A percentile compares a stretch with the other conserved stretches of the same genome.
phyloP scores from a whole-genome alignment of 2,113 vertebrate species.

The Leptobrachium leishanense region DNA sequence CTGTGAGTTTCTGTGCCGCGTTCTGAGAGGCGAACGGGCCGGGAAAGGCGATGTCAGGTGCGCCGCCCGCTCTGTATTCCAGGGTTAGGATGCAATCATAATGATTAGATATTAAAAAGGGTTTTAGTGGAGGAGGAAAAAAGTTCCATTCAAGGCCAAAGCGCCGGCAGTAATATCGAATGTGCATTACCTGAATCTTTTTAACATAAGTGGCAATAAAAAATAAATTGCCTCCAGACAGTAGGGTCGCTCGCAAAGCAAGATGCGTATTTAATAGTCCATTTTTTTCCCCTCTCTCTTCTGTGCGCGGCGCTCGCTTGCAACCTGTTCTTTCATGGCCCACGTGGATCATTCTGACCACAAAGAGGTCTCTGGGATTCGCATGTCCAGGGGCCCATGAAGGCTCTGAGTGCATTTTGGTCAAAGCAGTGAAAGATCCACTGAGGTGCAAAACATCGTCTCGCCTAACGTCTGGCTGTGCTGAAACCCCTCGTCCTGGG shows the following conservation, averaged over 20 bases:
- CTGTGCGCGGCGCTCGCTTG: slow-evolving; percentile 30
- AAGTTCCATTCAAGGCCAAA: slow-evolving; percentile 21
- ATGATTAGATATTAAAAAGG: slow-evolving; percentile 18
- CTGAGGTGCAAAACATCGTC: not conserved
- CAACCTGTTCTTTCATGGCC: slow-evolving; percentile 31
- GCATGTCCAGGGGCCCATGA: slow-evolving; percentile 32
- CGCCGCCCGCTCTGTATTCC: not conserved
- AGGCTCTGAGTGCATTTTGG: not conserved
- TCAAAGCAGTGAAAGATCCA: not conserved
- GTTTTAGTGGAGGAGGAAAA: slow-evolving; percentile 33
- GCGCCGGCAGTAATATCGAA: slow-evolving; percentile 27
- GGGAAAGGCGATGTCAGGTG: no score
- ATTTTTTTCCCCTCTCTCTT: slow-evolving; percentile 24
- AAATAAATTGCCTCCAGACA: slow-evolving; percentile 48
- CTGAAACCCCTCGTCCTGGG: not conserved
- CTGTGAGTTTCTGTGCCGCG: no score
- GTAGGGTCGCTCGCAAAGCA: slow-evolving; percentile 37
- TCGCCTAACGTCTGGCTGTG: not conserved
- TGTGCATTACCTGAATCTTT: slow-evolving; percentile 50
- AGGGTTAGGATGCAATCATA: slow-evolving; percentile 15
- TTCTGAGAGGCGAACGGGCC: no score
- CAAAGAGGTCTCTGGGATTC: slow-evolving; percentile 28
- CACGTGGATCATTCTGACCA: slow-evolving; percentile 23
- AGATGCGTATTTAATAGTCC: slow-evolving; percentile 47
- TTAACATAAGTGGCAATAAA: slow-evolving; percentile 50